These are phyloP conservation scores for Aphidius ervi DNA, from an alignment of 1,140 invertebrate species.

Conservation along the genomic window DNA sequence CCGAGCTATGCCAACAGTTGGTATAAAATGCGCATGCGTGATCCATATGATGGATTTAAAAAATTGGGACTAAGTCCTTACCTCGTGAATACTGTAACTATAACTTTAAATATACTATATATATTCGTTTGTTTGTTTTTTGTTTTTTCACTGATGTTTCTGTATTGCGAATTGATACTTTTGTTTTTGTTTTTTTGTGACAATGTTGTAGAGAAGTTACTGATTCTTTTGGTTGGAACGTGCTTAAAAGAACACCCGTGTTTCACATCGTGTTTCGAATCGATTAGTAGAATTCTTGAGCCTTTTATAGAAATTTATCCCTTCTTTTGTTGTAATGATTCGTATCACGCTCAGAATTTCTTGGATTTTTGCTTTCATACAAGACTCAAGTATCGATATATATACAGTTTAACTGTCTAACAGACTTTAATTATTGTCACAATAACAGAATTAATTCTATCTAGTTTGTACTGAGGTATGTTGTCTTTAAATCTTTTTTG, in stretches of 20 bases:
- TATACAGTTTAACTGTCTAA: background rate
- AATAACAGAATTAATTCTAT: conserved; percentile 7
- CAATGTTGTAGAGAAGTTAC: background rate
- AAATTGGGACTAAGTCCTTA: background rate
- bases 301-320: conserved; percentile 7
- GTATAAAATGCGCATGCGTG: conserved; percentile 1
- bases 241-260: conserved; percentile 9
- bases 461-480: too few species aligned
- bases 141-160: background rate
- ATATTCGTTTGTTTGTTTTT: background rate
- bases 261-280: conserved; percentile 12
- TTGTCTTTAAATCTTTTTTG: too few species aligned
- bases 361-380: conserved; percentile 6
- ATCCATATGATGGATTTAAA: conserved; percentile 1
- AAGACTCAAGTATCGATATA: conserved; percentile 9
- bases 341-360: conserved; percentile 9
- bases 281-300: conserved; percentile 11
- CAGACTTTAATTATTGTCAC: conserved; percentile 11
- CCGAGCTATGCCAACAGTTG: too few species aligned
- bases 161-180: background rate
- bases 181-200: conserved; percentile 3
- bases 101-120: background rate
- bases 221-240: conserved; percentile 9
- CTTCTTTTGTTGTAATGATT: conserved; percentile 7
- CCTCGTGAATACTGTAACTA: too few species aligned